Percentiles rank a stretch among this genome's conserved stretches.
Conservation (phyloP, 2,797 vertebrate species). For the Coccyzus lansbergi region DNA sequence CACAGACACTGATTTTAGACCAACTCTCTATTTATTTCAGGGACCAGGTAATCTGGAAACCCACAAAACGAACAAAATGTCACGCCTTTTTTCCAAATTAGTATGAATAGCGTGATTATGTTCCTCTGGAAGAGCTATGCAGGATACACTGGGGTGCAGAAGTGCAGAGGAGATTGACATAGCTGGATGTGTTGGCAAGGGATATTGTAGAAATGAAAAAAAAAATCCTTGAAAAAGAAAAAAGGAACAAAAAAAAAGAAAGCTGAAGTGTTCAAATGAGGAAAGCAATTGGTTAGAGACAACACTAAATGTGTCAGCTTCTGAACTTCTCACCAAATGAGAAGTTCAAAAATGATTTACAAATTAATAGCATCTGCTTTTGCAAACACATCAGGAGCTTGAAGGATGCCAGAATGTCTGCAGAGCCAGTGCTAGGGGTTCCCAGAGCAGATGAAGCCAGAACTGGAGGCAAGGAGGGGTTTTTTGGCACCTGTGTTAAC, state of each 20-base stretch:
- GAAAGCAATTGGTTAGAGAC: not conserved
- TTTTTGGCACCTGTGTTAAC: not conserved
- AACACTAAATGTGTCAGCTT: not conserved
- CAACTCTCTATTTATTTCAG: not conserved
- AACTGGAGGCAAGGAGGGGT: not conserved
- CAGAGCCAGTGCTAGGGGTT: not conserved
- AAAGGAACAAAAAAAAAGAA: not conserved
- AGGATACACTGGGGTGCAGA: not conserved
- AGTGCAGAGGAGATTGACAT: not conserved
- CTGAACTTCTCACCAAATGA: not conserved
- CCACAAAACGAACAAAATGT: not conserved
- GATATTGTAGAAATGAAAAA: not conserved
- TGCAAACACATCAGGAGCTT: not conserved
- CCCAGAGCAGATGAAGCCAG: not conserved
- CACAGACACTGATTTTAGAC: not conserved
- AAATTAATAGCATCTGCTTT: not conserved
- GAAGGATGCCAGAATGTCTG: not conserved
- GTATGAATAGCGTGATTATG: not conserved
- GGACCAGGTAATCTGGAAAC: not conserved
- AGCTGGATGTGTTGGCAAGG: not conserved
- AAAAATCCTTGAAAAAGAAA: not conserved
- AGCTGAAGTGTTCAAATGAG: not conserved
- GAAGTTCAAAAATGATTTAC: not conserved
- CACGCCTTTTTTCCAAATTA: not conserved
- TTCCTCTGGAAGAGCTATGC: accelerated